Conservation (phyloP, 64 coral and sea anemone species). For the Actinia equina region DNA sequence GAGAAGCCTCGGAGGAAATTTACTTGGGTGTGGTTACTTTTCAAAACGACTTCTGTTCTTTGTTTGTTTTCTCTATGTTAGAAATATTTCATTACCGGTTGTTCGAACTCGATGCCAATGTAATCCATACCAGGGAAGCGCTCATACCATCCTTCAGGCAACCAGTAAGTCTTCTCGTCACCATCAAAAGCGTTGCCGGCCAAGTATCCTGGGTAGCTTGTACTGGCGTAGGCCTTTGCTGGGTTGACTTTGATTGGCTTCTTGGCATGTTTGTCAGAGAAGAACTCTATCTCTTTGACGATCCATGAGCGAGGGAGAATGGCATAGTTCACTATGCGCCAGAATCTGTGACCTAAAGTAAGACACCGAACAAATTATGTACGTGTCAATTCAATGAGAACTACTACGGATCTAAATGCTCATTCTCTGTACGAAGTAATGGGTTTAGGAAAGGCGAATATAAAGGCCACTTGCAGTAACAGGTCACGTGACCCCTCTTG, state of each 20-base stretch:
- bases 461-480: no score
- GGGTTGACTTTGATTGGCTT: slow-evolving; percentile 23
- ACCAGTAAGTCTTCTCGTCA: slow-evolving; percentile 54
- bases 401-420: no score
- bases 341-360: slow-evolving; percentile 66
- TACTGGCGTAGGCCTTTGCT: slow-evolving; percentile 74
- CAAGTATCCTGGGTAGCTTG: slow-evolving; percentile 65
- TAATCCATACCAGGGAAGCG: slow-evolving; percentile 57
- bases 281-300: slow-evolving; percentile 64
- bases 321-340: slow-evolving; percentile 72
- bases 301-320: slow-evolving; percentile 77
- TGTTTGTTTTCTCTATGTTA: no score
- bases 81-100: slow-evolving; percentile 23
- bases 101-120: slow-evolving; percentile 40
- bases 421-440: no score
- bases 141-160: slow-evolving; percentile 82
- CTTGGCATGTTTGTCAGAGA: slow-evolving; percentile 53
- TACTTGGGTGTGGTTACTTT: no score
- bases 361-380: neutral
- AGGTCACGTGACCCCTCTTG: no score
- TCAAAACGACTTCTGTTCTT: no score
- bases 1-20: no score
- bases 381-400: neutral
- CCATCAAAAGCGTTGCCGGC: slow-evolving; percentile 62
- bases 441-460: no score